Evolutionary conservation across 2,888 invertebrate species (phyloP).

Genomic region (Lasioglossum morio): DNA sequence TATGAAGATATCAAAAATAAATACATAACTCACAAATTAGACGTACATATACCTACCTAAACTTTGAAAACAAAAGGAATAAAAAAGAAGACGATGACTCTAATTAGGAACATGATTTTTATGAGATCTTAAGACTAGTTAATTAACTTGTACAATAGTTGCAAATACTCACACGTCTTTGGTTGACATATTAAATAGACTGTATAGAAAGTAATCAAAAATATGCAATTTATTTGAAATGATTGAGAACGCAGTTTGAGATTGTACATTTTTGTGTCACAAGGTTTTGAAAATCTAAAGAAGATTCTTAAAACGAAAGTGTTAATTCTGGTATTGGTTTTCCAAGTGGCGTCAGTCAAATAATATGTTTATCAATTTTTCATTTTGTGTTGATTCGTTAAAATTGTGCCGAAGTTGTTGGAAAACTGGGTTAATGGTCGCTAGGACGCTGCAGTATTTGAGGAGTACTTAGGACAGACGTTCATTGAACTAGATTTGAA

Average conservation of each 20-base stretch:
- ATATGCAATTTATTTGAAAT: no score
- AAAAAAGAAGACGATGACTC: no score
- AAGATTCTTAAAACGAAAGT: not conserved
- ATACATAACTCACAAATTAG: no score
- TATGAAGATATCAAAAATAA: no score
- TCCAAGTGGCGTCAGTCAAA: not conserved
- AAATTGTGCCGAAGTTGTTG: not conserved
- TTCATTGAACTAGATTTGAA: slow-evolving; percentile 7
- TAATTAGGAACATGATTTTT: no score
- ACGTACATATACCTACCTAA: no score
- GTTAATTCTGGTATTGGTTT: not conserved
- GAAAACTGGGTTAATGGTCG: slow-evolving; percentile 7
- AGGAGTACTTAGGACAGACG: not conserved
- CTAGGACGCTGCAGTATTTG: not conserved
- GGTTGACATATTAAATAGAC: no score
- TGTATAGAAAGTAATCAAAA: no score
- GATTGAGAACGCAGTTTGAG: not conserved
- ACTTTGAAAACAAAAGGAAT: no score
- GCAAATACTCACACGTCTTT: no score
- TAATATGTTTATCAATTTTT: not conserved
- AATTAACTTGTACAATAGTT: not conserved
- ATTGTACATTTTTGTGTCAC: not conserved
- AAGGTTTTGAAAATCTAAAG: not conserved
- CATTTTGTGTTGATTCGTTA: not conserved
- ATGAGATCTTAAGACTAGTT: not conserved